phyloP scores from a whole-genome alignment of 1,140 invertebrate species.

The Marisa cornuarietis region DNA sequence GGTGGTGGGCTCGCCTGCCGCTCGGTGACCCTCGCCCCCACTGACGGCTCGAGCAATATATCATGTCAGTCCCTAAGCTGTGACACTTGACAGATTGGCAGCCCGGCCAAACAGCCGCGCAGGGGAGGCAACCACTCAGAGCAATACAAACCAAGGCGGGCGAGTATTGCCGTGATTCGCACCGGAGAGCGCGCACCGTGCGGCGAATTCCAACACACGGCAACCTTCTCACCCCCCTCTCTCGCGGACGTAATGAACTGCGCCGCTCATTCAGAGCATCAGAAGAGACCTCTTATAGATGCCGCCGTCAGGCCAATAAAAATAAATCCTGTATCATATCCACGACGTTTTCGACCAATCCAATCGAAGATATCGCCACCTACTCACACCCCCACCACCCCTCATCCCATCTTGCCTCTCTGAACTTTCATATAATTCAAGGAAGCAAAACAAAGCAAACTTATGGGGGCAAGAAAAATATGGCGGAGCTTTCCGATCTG shows the following conservation, averaged over 20 bases:
- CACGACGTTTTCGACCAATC: conserved; percentile 10
- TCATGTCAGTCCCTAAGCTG: conserved; percentile 58
- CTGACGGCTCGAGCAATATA: conserved; percentile 54
- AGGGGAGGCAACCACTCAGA: conserved; percentile 19
- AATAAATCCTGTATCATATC: background rate
- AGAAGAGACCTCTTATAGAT: conserved; percentile 9
- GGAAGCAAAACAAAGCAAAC: too few relatives aligned
- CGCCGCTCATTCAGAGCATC: conserved; percentile 17
- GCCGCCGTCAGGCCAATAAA: conserved; percentile 16
- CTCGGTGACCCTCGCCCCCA: conserved; percentile 40
- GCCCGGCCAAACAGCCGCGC: conserved; percentile 25
- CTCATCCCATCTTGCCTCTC: background rate
- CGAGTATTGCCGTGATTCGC: background rate
- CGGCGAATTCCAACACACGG: conserved; percentile 7
- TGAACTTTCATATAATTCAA: too few relatives aligned
- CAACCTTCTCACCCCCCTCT: background rate
- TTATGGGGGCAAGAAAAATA: background rate
- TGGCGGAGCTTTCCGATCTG: too few relatives aligned
- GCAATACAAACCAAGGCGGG: background rate
- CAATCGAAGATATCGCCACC: background rate
- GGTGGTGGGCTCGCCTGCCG: conserved; percentile 12
- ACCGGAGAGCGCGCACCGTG: background rate
- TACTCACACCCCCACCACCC: background rate
- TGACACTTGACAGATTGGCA: conserved; percentile 63
- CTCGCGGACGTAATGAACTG: background rate